A percentile compares a stretch with the other conserved stretches of the same genome.
phyloP scores from a whole-genome alignment of 2,888 invertebrate genomes.

The Macrophya alboannulata region DNA sequence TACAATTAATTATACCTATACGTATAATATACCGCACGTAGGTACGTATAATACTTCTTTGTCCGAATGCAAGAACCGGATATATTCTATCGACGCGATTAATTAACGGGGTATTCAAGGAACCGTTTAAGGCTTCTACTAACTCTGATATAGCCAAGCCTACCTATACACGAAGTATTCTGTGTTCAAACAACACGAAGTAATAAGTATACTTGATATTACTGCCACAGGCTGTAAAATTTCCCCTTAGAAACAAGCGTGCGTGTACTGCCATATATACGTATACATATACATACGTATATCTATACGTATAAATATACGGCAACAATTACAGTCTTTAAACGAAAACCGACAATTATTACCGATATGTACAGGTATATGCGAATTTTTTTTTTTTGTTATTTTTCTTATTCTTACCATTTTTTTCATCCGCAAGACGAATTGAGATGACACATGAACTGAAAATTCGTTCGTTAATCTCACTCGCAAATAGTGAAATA shows the following conservation, averaged over 20 bases:
- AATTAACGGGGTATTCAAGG: constrained; percentile 32
- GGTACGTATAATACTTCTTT: neutral
- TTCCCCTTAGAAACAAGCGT: neutral
- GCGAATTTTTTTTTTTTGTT: neutral
- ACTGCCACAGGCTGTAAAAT: constrained; percentile 21
- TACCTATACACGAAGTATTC: neutral
- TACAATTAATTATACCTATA: no score
- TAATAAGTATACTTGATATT: neutral
- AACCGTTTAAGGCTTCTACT: constrained; percentile 27
- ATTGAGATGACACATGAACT: neutral
- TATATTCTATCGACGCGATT: neutral
- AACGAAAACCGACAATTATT: neutral
- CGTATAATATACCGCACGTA: no score
- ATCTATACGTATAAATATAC: no score
- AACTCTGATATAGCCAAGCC: neutral
- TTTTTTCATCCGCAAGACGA: neutral
- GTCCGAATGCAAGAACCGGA: neutral
- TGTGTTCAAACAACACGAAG: neutral
- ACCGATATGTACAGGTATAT: neutral
- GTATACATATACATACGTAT: no score
- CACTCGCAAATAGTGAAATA: neutral
- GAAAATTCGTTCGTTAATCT: neutral
- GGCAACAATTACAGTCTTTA: neutral
- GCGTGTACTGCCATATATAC: neutral
- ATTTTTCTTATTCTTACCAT: neutral